Percentiles rank a stretch among this genome's conserved stretches.
Conservation (phyloP, 2,797 vertebrate species). For the Coregonus suidteri region DNA sequence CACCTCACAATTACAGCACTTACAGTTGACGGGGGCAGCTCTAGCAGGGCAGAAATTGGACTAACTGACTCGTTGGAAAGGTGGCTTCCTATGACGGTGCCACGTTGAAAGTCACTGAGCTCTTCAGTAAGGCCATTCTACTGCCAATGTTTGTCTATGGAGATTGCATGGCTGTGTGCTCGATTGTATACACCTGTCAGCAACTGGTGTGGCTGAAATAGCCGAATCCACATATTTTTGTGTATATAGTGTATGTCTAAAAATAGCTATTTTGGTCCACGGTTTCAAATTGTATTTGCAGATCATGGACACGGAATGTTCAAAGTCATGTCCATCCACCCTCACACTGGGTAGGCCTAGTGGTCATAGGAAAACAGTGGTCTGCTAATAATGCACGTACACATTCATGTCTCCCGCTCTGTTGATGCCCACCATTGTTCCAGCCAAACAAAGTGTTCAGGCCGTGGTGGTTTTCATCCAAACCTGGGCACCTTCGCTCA, state of each 20-base stretch:
- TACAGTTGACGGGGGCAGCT: too few species aligned
- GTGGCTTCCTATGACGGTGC: too few species aligned
- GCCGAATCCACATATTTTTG: too few species aligned
- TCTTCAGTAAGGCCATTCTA: too few species aligned
- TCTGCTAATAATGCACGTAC: neutral
- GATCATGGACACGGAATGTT: neutral
- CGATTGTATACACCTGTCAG: too few species aligned
- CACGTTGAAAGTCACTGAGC: too few species aligned
- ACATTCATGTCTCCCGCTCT: neutral
- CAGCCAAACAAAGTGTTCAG: neutral
- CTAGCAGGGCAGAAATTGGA: too few species aligned
- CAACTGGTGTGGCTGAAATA: too few species aligned
- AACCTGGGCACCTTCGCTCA: slow-evolving; percentile 53
- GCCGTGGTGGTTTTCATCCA: slow-evolving; percentile 65
- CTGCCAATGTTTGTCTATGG: too few species aligned
- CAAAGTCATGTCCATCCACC: neutral
- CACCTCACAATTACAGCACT: too few species aligned
- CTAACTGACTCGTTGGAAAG: too few species aligned
- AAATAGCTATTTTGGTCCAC: neutral
- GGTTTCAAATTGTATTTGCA: neutral
- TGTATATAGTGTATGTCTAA: neutral
- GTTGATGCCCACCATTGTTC: neutral
- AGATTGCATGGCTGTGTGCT: too few species aligned
- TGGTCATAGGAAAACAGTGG: neutral
- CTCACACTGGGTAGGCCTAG: neutral